Conservation (phyloP, 2,888 invertebrate genomes). For the Julus scandinavius region DNA sequence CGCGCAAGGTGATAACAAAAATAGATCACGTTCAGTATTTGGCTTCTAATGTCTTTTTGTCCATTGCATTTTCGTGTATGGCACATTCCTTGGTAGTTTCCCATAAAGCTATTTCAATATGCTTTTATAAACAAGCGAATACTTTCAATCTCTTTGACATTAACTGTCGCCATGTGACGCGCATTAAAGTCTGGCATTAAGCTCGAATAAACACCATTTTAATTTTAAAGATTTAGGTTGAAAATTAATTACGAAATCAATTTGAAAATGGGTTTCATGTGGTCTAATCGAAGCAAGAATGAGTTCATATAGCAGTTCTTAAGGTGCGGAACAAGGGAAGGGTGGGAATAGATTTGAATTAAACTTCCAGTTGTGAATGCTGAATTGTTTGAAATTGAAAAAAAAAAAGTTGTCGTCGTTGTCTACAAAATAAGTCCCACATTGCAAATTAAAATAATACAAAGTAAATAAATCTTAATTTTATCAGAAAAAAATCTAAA, state of each 20-base stretch:
- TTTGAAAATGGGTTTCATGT: constrained; percentile 11
- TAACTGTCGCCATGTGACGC: background rate
- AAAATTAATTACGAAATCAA: constrained; percentile 38
- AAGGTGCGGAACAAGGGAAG: constrained; percentile 25
- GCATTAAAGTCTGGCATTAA: background rate
- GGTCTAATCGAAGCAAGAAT: background rate
- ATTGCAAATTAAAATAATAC: constrained; percentile 38
- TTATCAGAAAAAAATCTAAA: constrained; percentile 42
- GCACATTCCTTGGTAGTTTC: background rate
- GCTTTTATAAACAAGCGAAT: background rate
- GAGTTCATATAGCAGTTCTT: background rate
- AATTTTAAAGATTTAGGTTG: background rate
- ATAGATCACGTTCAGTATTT: background rate
- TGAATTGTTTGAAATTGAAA: constrained; percentile 1
- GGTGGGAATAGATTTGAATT: background rate
- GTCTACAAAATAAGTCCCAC: constrained; percentile 2
- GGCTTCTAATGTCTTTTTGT: background rate
- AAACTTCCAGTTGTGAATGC: background rate
- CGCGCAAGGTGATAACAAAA: background rate
- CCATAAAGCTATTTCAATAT: background rate
- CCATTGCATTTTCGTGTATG: background rate
- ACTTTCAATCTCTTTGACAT: constrained; percentile 11
- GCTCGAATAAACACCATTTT: constrained; percentile 3
- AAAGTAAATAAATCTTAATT: constrained; percentile 23
- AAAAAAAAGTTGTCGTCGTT: background rate